Base-by-base conservation (phyloP, 2,888 invertebrate genomes). In the Neoscelio sp. region DNA sequence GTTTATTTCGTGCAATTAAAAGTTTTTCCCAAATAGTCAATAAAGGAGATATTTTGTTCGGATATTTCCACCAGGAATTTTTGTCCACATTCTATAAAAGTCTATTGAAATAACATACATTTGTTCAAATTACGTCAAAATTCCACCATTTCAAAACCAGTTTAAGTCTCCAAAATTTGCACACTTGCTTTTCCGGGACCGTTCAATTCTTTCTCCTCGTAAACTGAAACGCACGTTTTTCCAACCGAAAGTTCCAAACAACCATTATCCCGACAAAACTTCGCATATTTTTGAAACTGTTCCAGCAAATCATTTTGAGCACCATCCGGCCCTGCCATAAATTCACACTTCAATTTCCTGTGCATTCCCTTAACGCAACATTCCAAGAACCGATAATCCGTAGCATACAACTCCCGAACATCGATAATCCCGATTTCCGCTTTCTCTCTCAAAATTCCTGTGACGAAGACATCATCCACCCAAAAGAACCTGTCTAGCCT, bases 391-490 rank as follows among this genome's bases (percentile, higher is more conserved):
- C 96, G 94, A 7, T 95, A 92, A 88, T 95, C 94, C 5, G 94
- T 93, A 3, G 96, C 92, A 91, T 94, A 96, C 87, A 93, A 93
- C 10, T 92, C 85, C 46, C 92, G 92, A 10, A 95, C 89, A 56
- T 94, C 93, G 65, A 90, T 91, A 38, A 94, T 89, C 33, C 92
- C 90, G n/a, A 95, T 91, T 33, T 91, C 91, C 17, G 93, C 88
- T 20, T 92, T 91, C 58, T 93, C 91, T 4, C 94, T 92, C 23
- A 97, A 90, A 50, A 96, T 91, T 0, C 98, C 98, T 0, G 97
- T 98, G 0, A 98, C 91, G 88, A 94, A 95, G 42, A 96, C 94
- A 88, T 98, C 98, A 87, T 98, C 98, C 74, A 98, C 97, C 97
- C 98, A 98, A 91, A 98, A 97, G 84, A 94, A 95, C 12, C 82